Base-by-base conservation (phyloP, 2,113 vertebrate genomes). In the Caranx melampygus region DNA sequence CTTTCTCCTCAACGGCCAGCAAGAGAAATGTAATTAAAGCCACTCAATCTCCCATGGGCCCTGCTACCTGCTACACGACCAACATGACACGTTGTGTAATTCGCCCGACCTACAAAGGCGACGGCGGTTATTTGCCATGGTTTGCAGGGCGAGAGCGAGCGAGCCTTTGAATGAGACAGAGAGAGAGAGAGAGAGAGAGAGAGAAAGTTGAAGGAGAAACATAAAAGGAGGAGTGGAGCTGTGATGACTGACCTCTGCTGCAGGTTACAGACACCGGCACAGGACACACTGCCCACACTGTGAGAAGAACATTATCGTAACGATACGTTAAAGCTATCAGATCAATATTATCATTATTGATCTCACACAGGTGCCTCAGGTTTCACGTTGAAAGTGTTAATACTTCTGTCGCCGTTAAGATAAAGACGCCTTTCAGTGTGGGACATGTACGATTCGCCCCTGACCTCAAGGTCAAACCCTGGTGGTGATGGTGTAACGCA, bases 1-100 rank as follows among this genome's bases (percentile, higher is more conserved):
- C 86, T 87, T 91, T 93, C 91, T 94, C 89, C 88, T 90, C 88
- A 87, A 93, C 79, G 88, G 92, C 89, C 88, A 79, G 89, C 90
- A 89, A 92, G 86, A 93, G 89, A 93, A 93, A 93, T 94, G 93
- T 95, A 94, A 94, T 94, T 94, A 94, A 94, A 94, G 90, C 86
- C 87, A 90, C 88, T 91, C 92, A 90, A 92, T 87, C 92, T 92
- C 91, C 89, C 89, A 78, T 70, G 91, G 90, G 94, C 83, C 87
- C 61, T 69, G 82, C 88, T 92, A 93, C 90, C 91, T 93, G 92
- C 88, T 89, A 87, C 87, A 91, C 49, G 60, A 83, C 83, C 88
- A 88, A 92, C 92, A 91, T 91, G 90, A 91, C 91, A 94, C 83
- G 81, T 88, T 73, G 87, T 94, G 92, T 93, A 91, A 91, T 94